A percentile compares a stretch with the other conserved stretches of the same genome.
phyloP scores from a whole-genome alignment of 2,113 vertebrate species.

The Tachycineta bicolor region DNA sequence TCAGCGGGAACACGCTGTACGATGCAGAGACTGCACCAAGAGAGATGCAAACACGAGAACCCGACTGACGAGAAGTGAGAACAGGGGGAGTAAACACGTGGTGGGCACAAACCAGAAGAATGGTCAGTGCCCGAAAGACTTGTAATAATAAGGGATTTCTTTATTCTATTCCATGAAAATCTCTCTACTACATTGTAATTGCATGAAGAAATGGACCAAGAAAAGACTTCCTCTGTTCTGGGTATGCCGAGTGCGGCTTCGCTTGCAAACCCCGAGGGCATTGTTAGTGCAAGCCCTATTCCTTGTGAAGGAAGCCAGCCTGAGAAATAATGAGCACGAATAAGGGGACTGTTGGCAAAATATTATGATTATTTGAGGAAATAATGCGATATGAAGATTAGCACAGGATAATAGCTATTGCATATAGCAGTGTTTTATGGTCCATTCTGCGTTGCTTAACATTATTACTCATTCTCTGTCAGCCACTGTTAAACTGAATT shows the following conservation, averaged over 20 bases:
- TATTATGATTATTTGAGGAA: constrained; percentile 68
- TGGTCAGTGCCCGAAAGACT: background rate
- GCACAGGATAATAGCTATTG: constrained; percentile 58
- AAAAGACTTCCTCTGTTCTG: constrained; percentile 3
- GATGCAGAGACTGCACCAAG: background rate
- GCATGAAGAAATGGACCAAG: background rate
- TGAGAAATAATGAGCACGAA: constrained; percentile 30
- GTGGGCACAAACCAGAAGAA: background rate
- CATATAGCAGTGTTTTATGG: constrained; percentile 57
- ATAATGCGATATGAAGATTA: constrained; percentile 64
- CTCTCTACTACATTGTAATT: background rate
- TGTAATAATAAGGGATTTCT: background rate
- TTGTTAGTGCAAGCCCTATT: constrained; percentile 39
- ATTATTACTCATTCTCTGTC: constrained; percentile 55
- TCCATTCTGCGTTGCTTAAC: constrained; percentile 58
- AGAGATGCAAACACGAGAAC: background rate
- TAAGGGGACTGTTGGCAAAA: constrained; percentile 51
- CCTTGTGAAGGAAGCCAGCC: constrained; percentile 25
- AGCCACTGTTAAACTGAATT: constrained; percentile 46
- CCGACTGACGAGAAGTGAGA: background rate
- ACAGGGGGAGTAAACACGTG: background rate
- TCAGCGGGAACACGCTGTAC: background rate
- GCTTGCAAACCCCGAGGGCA: constrained; percentile 11
- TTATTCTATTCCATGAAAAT: background rate
- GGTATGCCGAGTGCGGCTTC: background rate